Conservation (phyloP, 2,113 vertebrate genomes). For the Phoxinus phoxinus region DNA sequence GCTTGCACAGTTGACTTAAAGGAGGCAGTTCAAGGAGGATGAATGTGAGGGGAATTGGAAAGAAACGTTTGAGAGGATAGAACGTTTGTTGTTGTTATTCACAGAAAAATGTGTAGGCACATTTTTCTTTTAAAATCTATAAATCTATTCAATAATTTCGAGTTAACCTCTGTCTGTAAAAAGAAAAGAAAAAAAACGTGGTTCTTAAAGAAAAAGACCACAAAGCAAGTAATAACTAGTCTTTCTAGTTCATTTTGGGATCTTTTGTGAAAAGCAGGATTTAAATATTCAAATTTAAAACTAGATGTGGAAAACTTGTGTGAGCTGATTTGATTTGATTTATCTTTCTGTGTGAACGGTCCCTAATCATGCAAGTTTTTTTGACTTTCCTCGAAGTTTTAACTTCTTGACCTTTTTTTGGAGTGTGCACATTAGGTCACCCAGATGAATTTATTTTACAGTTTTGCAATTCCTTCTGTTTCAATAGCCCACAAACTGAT, state of each 20-base stretch:
- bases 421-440: not conserved
- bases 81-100: not conserved
- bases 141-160: not conserved
- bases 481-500: not conserved
- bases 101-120: not conserved
- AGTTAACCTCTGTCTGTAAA: not conserved
- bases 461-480: not conserved
- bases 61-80: not conserved
- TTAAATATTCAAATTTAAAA: not conserved
- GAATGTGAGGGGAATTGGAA: constrained; percentile 34
- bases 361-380: not conserved
- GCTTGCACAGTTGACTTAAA: constrained; percentile 54
- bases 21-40: constrained; percentile 65
- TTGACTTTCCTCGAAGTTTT: not conserved
- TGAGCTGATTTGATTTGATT: not conserved
- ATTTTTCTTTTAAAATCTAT: not conserved
- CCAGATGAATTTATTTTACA: not conserved
- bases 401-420: not conserved
- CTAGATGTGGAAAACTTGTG: not conserved
- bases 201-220: not conserved
- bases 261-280: not conserved
- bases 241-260: not conserved
- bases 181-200: not conserved
- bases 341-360: not conserved
- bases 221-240: not conserved